Conservation (phyloP, 2,113 vertebrate species). For the Hyaena hyaena region DNA sequence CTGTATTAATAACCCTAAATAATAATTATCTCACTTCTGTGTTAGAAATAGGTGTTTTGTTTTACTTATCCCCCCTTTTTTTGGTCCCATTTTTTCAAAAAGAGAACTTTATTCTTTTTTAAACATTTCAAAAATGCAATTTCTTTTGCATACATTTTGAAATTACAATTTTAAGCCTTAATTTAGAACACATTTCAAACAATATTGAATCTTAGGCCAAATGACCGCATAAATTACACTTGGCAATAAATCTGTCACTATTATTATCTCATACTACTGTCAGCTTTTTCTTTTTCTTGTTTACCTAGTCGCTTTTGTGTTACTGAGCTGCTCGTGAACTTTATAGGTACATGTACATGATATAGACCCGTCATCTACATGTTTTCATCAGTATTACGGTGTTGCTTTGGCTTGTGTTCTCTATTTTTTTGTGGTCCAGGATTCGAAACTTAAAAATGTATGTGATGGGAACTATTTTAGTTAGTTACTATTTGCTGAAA, state of each 20-base stretch:
- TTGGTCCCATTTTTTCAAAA: neutral
- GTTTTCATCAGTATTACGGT: neutral
- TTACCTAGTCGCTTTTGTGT: constrained; percentile 21
- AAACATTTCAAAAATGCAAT: neutral
- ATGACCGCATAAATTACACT: neutral
- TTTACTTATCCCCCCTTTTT: neutral
- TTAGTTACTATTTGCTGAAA: constrained; percentile 14
- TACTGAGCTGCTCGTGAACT: neutral
- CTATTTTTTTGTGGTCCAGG: neutral
- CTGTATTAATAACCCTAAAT: neutral
- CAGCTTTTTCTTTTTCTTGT: neutral
- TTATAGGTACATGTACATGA: neutral
- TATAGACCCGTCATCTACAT: neutral
- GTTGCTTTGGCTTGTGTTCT: neutral
- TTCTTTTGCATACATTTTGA: neutral
- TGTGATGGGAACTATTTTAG: neutral
- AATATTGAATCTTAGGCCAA: neutral
- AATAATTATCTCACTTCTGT: neutral
- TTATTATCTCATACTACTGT: neutral
- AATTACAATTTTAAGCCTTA: neutral
- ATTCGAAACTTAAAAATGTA: neutral
- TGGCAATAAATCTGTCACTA: neutral
- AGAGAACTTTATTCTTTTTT: neutral
- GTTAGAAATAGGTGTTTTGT: constrained; percentile 28
- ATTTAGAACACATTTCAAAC: neutral